These are phyloP conservation scores for Crenuchus spilurus DNA, from an alignment of 2,797 vertebrate genomes.

Conservation along the genomic window DNA sequence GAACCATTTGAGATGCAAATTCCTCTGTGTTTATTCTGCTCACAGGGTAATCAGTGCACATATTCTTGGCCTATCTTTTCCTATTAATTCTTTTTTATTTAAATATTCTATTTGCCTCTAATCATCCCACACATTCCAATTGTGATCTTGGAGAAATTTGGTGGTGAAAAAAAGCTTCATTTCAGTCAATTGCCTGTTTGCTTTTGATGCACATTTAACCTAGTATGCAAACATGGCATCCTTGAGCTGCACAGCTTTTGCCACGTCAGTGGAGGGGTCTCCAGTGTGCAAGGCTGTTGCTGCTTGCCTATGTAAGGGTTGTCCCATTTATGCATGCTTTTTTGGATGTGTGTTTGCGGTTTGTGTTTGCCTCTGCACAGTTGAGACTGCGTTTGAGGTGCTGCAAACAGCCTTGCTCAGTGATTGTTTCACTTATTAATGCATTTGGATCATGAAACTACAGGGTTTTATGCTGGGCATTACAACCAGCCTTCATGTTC, in stretches of 20 bases:
- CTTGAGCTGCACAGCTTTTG: conserved; percentile 32
- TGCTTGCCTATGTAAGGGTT: conserved; percentile 40
- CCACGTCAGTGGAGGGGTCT: conserved; percentile 33
- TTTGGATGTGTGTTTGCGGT: conserved; percentile 17
- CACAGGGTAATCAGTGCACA: conserved; percentile 29
- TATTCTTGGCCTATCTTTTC: not conserved
- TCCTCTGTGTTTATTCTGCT: conserved; percentile 37
- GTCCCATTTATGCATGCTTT: conserved; percentile 39
- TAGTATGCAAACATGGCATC: conserved; percentile 25
- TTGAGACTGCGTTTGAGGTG: no score
- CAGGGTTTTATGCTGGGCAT: conserved; percentile 6
- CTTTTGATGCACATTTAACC: conserved; percentile 30
- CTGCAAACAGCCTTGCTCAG: conserved; percentile 33
- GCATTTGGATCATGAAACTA: conserved; percentile 20
- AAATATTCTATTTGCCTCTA: conserved; percentile 39
- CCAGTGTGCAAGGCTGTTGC: conserved; percentile 9
- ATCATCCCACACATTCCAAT: conserved; percentile 43
- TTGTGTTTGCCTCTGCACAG: conserved; percentile 27
- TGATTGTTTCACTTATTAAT: conserved; percentile 42
- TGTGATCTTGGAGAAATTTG: not conserved
- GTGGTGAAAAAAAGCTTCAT: conserved; percentile 6
- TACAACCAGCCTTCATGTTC: conserved; percentile 29
- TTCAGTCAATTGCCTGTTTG: conserved; percentile 1
- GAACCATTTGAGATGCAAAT: conserved; percentile 53
- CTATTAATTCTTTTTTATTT: conserved; percentile 33